Base-by-base conservation (phyloP, 2,797 vertebrate genomes). In the Lemur catta region DNA sequence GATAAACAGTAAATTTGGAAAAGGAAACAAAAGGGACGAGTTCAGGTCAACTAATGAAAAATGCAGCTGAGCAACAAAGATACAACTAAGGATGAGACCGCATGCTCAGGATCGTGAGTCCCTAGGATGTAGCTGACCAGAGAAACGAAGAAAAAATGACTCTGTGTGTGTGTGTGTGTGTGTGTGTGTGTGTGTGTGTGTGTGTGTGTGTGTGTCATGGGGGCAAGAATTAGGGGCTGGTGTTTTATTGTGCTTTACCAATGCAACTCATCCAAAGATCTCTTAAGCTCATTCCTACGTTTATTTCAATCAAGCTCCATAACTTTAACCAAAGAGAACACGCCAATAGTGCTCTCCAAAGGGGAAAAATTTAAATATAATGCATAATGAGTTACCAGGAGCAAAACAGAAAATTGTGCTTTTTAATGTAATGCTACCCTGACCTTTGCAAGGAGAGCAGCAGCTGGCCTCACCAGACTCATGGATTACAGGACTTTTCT, bases 391-490 rank as follows among this genome's bases (percentile, higher is more conserved):
- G 96, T 98, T 97, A 98, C 89, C 20, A 71, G 96, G 97, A 98
- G 96, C 95, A 74, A 96, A 95, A 98, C 94, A 89, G 97, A 97
- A 98, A 96, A 96, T 95, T 91, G 91, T 97, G 91, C 89, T 59
- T 2, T 96, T 97, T 97, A 98, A 98, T 97, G 97, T 93, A 95
- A 96, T 97, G 97, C 95, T 96, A 96, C 97, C 91, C 96, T 98
- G 98, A 98, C 98, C 98, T 98, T 98, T 98, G 96, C 97, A 80
- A 96, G 57, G 79, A 97, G 92, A 98, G 95, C 95, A 96, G 96
- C 97, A 98, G 98, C 98, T 98, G 97, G 97, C 92, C 97, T 98
- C 97, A 95, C 96, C 98, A 96, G 96, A 97, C 97, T 98, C 96
- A 65, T 71, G 97, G 98, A 97, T 98, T 96, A 98, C 75, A 97